phyloP scores from a whole-genome alignment of 2,888 invertebrate genomes.

The Drosophila prostipennis region DNA sequence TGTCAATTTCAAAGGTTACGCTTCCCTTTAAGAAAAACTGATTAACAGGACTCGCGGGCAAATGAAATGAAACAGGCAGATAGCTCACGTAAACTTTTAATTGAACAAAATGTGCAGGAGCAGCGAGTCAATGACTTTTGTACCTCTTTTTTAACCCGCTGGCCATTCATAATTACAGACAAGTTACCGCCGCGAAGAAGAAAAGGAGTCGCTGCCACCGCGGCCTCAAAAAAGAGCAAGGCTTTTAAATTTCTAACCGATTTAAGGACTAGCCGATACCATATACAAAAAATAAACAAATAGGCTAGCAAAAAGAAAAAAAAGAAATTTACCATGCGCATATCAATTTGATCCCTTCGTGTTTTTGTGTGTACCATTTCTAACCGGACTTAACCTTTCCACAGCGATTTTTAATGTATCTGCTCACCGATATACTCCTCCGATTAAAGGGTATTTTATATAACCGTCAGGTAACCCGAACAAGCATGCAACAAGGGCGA shows the following conservation, averaged over 20 bases:
- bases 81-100: constrained; percentile 65
- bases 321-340: no score
- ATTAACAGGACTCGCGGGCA: constrained; percentile 46
- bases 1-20: constrained; percentile 24
- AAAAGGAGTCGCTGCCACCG: constrained; percentile 35
- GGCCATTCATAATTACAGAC: constrained; percentile 74
- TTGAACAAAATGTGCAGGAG: constrained; percentile 55
- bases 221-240: constrained; percentile 9
- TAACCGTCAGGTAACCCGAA: constrained; percentile 21
- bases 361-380: no score
- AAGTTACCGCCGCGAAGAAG: constrained; percentile 37
- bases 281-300: not conserved
- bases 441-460: constrained; percentile 2
- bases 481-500: constrained; percentile 60
- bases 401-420: no score
- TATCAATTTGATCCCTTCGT: no score
- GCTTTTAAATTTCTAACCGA: no score
- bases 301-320: no score
- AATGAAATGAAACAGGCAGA: constrained; percentile 64
- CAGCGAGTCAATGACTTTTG: constrained; percentile 39
- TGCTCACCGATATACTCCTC: not conserved
- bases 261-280: not conserved
- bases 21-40: constrained; percentile 37
- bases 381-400: no score
- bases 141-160: constrained; percentile 43